Percentiles rank a stretch among this genome's conserved stretches.
Evolutionary conservation across 2,888 invertebrate species (phyloP).

Genomic region (Malacosoma neustria): DNA sequence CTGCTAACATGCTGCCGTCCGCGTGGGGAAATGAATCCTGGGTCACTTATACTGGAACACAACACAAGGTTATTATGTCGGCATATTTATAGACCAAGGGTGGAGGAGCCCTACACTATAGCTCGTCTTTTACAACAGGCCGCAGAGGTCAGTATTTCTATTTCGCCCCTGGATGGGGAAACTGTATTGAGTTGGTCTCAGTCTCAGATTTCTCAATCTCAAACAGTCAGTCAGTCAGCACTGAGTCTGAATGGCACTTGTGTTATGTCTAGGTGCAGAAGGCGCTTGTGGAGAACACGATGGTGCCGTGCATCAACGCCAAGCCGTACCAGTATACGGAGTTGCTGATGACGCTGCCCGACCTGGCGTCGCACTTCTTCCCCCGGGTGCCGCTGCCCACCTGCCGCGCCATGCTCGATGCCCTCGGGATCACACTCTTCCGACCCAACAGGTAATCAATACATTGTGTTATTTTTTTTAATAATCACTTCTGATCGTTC

Average conservation of each 20-base stretch:
- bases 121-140: too few species aligned
- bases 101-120: too few species aligned
- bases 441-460: constrained; percentile 89
- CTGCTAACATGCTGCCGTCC: too few species aligned
- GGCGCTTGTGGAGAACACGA: constrained; percentile 85
- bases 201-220: too few species aligned
- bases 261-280: constrained; percentile 78
- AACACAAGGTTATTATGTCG: too few species aligned
- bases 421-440: constrained; percentile 85
- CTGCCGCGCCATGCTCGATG: constrained; percentile 87
- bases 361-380: constrained; percentile 87
- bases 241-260: constrained; percentile 9
- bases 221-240: too few species aligned
- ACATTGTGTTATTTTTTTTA: constrained; percentile 1
- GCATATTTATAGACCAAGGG: too few species aligned
- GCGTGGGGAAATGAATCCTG: too few species aligned
- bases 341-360: constrained; percentile 87
- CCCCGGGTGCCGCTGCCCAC: constrained; percentile 82
- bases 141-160: too few species aligned
- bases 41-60: too few species aligned
- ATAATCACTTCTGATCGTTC: not conserved
- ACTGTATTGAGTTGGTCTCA: too few species aligned
- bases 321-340: constrained; percentile 89
- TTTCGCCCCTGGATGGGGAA: too few species aligned
- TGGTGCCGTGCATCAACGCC: constrained; percentile 91